Percentiles rank a stretch among this genome's conserved stretches.
Conservation (phyloP, 2,797 vertebrate species). For the Hydrolagus colliei region DNA sequence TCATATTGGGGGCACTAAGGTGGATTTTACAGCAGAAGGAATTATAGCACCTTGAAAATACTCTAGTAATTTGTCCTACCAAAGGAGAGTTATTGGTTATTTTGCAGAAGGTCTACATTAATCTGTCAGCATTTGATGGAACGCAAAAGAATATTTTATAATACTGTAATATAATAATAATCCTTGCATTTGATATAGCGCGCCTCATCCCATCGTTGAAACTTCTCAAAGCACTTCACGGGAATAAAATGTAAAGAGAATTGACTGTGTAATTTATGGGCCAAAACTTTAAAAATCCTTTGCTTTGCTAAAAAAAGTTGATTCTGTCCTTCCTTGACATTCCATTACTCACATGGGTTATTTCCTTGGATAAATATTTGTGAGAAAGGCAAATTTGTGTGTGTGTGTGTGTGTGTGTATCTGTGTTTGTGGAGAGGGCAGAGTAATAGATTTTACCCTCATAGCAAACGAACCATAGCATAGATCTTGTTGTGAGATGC, state of each 20-base stretch:
- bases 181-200: too few relatives aligned
- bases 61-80: not conserved
- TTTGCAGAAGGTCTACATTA: too few relatives aligned
- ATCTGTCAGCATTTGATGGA: not conserved
- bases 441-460: not conserved
- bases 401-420: too few relatives aligned
- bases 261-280: too few relatives aligned
- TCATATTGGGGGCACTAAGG: too few relatives aligned
- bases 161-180: not conserved
- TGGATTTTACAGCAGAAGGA: not conserved
- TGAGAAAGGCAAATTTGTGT: not conserved
- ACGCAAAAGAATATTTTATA: not conserved
- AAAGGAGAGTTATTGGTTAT: not conserved
- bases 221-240: too few relatives aligned
- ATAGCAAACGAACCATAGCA: not conserved
- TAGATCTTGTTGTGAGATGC: not conserved
- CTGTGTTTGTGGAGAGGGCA: too few relatives aligned
- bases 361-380: not conserved
- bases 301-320: not conserved
- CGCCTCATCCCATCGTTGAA: too few relatives aligned
- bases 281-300: not conserved
- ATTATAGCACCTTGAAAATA: not conserved
- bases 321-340: conserved; percentile 1
- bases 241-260: too few relatives aligned
- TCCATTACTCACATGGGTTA: conserved; percentile 1